Evolutionary conservation across 2,888 invertebrate species (phyloP).

Genomic region (Pandemis heparana): DNA sequence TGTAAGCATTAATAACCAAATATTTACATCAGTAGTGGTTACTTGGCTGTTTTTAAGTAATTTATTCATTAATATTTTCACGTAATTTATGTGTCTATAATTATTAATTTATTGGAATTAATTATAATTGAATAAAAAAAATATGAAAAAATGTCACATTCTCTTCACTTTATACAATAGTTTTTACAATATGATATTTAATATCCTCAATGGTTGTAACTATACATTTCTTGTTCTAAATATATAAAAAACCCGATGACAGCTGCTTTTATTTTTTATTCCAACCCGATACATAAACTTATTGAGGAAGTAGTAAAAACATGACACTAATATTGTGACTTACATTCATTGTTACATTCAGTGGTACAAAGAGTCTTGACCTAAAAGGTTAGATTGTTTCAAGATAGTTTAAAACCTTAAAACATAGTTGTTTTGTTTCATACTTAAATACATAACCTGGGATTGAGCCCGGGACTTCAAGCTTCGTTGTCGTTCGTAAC

Average conservation of each 20-base stretch:
- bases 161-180: conserved; percentile 86
- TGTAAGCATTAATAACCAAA: conserved; percentile 81
- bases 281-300: conserved; percentile 15
- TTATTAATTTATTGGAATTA: conserved; percentile 84
- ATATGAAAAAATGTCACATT: conserved; percentile 82
- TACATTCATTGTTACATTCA: no score
- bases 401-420: no score
- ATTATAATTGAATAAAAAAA: conserved; percentile 80
- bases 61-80: conserved; percentile 83
- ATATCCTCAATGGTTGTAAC: conserved; percentile 87
- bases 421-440: no score
- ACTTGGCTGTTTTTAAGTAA: conserved; percentile 83
- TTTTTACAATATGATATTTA: conserved; percentile 87
- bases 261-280: conserved; percentile 58
- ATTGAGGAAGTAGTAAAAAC: conserved; percentile 12
- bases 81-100: conserved; percentile 85
- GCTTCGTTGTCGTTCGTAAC: no score
- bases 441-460: no score
- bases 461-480: no score
- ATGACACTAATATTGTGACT: not conserved
- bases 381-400: no score
- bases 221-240: conserved; percentile 87
- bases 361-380: no score
- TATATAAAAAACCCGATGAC: conserved; percentile 81
- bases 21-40: conserved; percentile 83